phyloP scores from a whole-genome alignment of 1,140 invertebrate genomes.

The Rhagoletis zephyria region DNA sequence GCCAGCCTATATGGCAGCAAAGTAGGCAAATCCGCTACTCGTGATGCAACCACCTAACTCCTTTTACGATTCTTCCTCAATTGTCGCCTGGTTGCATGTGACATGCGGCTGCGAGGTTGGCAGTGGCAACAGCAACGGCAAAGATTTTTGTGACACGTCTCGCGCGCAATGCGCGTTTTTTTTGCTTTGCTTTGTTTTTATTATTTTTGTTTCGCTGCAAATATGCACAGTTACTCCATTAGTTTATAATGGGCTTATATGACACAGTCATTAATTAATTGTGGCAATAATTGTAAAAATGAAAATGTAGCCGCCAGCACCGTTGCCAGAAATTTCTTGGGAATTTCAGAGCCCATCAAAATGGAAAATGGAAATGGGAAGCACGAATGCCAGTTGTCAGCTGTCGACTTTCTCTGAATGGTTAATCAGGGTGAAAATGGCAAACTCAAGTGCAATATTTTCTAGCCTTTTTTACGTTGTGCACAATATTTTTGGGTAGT shows the following conservation, averaged over 20 bases:
- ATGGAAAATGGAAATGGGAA: background rate
- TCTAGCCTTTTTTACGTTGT: no score
- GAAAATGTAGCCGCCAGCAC: background rate
- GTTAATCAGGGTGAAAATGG: background rate
- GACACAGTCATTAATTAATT: slow-evolving; percentile 39
- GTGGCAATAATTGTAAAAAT: slow-evolving; percentile 12
- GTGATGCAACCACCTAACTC: slow-evolving; percentile 12
- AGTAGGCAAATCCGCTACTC: slow-evolving; percentile 16
- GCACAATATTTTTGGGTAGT: no score
- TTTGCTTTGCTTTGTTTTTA: background rate
- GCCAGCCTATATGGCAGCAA: background rate
- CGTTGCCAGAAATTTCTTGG: background rate
- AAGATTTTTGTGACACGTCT: slow-evolving; percentile 22
- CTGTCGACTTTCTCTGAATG: background rate
- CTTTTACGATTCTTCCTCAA: slow-evolving; percentile 24
- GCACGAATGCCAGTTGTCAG: background rate
- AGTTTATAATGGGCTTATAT: background rate
- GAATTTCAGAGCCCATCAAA: background rate
- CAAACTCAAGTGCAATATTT: background rate
- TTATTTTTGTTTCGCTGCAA: background rate
- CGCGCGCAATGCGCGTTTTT: background rate
- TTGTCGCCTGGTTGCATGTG: background rate
- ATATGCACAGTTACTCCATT: slow-evolving; percentile 16
- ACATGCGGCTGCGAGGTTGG: background rate
- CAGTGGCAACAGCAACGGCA: background rate